Conservation (phyloP, 2,113 vertebrate species). For the Lagopus leucura region DNA sequence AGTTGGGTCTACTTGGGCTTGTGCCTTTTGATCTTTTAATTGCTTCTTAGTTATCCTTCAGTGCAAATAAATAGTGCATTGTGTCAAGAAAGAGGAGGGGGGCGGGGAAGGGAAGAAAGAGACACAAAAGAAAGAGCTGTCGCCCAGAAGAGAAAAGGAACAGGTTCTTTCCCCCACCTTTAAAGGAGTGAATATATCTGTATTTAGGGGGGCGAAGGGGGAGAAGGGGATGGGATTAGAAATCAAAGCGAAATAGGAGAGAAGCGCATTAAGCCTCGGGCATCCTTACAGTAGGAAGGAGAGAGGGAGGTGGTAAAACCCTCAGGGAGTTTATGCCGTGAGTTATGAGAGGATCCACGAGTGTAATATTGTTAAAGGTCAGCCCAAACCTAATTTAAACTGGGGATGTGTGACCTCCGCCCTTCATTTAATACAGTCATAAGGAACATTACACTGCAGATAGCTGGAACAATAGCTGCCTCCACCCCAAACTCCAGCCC, state of each 20-base stretch:
- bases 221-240: constrained; percentile 59
- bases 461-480: constrained; percentile 71
- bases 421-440: constrained; percentile 73
- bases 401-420: constrained; percentile 70
- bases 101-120: constrained; percentile 63
- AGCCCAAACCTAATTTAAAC: constrained; percentile 67
- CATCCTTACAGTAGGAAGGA: constrained; percentile 68
- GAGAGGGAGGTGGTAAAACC: constrained; percentile 53
- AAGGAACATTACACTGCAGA: constrained; percentile 65
- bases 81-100: constrained; percentile 69
- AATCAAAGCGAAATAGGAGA: constrained; percentile 68
- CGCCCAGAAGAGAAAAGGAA: constrained; percentile 64
- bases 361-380: constrained; percentile 71
- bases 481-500: constrained; percentile 57
- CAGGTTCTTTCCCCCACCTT: constrained; percentile 64
- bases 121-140: constrained; percentile 68
- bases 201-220: not conserved
- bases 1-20: constrained; percentile 68
- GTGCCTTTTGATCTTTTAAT: constrained; percentile 79
- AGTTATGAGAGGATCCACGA: constrained; percentile 62
- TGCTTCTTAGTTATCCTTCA: constrained; percentile 77
- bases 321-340: constrained; percentile 55
- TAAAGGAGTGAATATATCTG: constrained; percentile 61
- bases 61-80: constrained; percentile 77
- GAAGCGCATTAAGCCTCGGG: constrained; percentile 62